These are phyloP conservation scores for Rotaria magnacalcarata DNA, from an alignment of 2,888 invertebrate species.

Conservation along the genomic window DNA sequence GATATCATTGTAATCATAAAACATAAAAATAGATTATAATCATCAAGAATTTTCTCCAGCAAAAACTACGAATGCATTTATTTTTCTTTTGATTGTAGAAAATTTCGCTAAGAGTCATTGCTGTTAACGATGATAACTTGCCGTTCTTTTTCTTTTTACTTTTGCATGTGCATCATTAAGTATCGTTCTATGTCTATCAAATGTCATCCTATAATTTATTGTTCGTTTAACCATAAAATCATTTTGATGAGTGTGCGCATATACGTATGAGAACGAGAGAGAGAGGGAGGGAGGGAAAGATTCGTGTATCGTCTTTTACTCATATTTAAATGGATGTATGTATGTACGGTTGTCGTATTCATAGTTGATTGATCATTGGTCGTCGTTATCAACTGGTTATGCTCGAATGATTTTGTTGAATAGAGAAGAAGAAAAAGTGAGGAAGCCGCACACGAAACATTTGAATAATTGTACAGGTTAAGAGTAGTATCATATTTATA, in stretches of 20 bases:
- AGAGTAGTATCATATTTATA: not conserved
- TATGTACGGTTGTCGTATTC: not conserved
- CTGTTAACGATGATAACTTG: not conserved
- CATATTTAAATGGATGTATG: not conserved
- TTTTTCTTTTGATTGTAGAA: not conserved
- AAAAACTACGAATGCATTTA: not conserved
- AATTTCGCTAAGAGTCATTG: not conserved
- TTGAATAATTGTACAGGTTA: not conserved
- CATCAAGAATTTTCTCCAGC: too few relatives aligned
- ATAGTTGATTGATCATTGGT: not conserved
- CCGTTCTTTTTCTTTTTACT: not conserved
- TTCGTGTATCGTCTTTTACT: not conserved
- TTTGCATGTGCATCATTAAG: not conserved
- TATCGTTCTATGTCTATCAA: not conserved
- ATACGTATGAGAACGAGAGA: not conserved
- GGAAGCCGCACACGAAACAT: not conserved
- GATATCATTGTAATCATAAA: too few relatives aligned
- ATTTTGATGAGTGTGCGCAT: not conserved
- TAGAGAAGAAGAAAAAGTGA: not conserved
- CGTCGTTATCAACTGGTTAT: not conserved
- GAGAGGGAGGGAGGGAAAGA: not conserved
- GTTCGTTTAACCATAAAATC: constrained; percentile 11
- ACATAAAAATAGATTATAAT: too few relatives aligned
- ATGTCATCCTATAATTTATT: constrained; percentile 8
- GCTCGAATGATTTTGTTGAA: constrained; percentile 5